A percentile compares a stretch with the other conserved stretches of the same genome.
These are phyloP conservation scores for Xerus rutilus DNA, from an alignment of 2,797 vertebrate species.

Conservation along the genomic window DNA sequence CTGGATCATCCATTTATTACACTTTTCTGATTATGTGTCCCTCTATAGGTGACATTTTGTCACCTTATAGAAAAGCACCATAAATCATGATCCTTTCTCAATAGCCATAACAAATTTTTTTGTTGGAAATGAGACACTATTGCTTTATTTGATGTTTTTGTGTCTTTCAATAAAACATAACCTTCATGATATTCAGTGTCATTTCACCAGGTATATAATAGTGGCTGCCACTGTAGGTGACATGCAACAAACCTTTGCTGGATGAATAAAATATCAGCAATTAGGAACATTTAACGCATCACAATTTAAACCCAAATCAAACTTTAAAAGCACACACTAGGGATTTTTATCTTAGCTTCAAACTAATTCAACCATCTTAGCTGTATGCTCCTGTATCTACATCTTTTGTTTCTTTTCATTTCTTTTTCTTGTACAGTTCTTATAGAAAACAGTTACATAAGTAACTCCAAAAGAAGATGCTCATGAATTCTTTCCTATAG, in stretches of 20 bases:
- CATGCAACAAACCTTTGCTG: background rate
- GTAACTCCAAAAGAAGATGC: slow-evolving; percentile 66
- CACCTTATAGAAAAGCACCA: background rate
- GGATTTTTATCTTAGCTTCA: slow-evolving; percentile 2
- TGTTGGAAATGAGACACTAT: background rate
- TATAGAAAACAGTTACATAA: slow-evolving; percentile 80
- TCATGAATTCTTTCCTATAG: slow-evolving; percentile 76
- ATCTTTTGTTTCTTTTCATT: slow-evolving; percentile 60
- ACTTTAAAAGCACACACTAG: background rate
- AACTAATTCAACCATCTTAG: slow-evolving; percentile 54
- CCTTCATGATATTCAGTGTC: background rate
- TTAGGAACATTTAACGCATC: background rate
- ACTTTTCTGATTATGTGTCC: background rate
- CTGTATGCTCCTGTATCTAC: slow-evolving; percentile 17
- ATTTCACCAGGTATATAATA: background rate
- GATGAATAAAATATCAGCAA: slow-evolving; percentile 1
- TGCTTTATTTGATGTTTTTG: background rate
- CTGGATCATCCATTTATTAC: background rate
- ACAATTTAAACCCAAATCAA: background rate
- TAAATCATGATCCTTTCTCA: background rate
- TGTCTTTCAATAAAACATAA: background rate
- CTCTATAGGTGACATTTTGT: background rate
- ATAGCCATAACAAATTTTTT: background rate
- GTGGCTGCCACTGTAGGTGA: background rate
- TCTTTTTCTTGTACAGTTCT: slow-evolving; percentile 64